Base-by-base conservation (phyloP, 1,140 invertebrate species). In the Zaprionus lachaisei region DNA sequence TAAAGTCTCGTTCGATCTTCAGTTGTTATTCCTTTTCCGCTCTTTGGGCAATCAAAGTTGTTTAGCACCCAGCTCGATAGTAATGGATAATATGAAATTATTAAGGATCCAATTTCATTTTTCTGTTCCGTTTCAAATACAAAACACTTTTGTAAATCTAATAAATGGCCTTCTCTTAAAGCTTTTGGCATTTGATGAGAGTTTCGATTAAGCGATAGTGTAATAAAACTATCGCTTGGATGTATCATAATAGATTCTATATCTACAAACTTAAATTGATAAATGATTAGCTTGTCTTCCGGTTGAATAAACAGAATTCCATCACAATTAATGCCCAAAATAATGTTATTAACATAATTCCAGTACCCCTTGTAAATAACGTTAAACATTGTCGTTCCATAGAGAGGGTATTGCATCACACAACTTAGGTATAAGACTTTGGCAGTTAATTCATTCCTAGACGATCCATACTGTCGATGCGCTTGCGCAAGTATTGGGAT, bases 321-420 rank as follows among this genome's bases (percentile, higher is more conserved):
- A 74, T 98, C 97, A 83, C 96, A 96, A 84, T 98, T 98, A n/a
- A 99, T 95, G 17, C 98, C 98, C 14, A 99, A 94, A 14, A 92
- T 83, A 54, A 90, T 83, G 72, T 92, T 94, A 62, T 82, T 87
- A 93, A 96, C 97, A 91, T 98, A 98, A 7, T 97, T 97, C 97
- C 98, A 98, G 91, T 97, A 97, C 3, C 97, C 97, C 75, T 97
- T 95, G 92, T 99, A 99, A 1, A 96, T 97, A 31, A 99, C 98
- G 38, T 96, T 96, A 93, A 97, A 99, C 94, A 99, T 96, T 0
- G 98, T 98, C 58, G 97, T 98, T 2, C 98, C 98, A 91, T 99
- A 99, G 1, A 99, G 94, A 0, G 98, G 97, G 93, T 98, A 99
- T 93, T 99, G 98, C 97, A 99, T 99, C 1, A 99, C 98, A 90